Evolutionary conservation across 2,113 vertebrate species (phyloP), one percentile per base, ranked within the genome.

Genomic region (Xyrauchen texanus): DNA sequence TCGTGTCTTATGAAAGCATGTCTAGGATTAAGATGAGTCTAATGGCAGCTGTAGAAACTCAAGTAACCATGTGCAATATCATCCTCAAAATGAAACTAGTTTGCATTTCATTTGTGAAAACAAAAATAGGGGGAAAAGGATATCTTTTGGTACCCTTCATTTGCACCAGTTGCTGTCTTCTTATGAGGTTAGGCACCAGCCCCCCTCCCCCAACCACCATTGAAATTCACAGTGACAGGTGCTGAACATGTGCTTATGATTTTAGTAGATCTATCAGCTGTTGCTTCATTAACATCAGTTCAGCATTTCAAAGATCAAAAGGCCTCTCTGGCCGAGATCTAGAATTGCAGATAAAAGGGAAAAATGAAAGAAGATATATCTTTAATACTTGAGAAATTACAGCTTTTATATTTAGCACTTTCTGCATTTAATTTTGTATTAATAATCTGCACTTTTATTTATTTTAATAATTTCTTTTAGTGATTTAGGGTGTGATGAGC

Each of bases 161-260:
- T 34, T 63, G 7, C 16, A 4, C 0, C 51, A 46, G 12, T 70
- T 5, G 15, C 64, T 69, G 7, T 6, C 74, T 81, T 68, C 45
- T 60, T 82, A 73, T 77, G 77, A 49, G 5, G 10, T 57, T 6
- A 46, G 74, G 78, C 57, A 77, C 55, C 49, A 53, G 87, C 60
- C 61, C 83, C 42, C 83, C 68, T 51, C 84, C 87, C 82, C 72
- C 76, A 73, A 13, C 21, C 21, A n/a, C n/a, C n/a, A n/a, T 61
- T n/a, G n/a, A n/a, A n/a, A n/a, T n/a, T n/a, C 21, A 34, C 21
- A 34, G 21, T 34, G 21, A 34, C 21, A 34, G 21, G 21, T 34
- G 21, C 21, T 34, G 21, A 34, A 34, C 21, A 34, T 34, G 21
- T 34, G 21, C 21, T 34, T 1, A 1, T 34, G 21, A 34, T 34